Base-by-base conservation (phyloP, 92 coral and sea anemone genomes). In the Bergia sp. region DNA sequence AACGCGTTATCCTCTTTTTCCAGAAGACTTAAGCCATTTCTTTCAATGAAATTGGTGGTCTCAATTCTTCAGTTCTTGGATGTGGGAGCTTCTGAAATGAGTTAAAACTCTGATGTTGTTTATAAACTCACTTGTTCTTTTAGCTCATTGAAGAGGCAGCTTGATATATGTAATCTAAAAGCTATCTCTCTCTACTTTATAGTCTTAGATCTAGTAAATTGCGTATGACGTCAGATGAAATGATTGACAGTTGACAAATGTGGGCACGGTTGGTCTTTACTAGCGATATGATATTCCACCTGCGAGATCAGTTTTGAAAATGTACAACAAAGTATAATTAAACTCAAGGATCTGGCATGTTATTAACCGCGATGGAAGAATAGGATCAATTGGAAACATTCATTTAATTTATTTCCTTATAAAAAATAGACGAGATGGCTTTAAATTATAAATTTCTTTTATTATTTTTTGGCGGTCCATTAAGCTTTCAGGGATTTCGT, bases 161-260 rank as follows among this genome's bases (percentile, higher is more conserved):
- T 8, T 36, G 87, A 50, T 21, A 67, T 23, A 66, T 67, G 55
- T 4, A 43, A 21, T 85, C 9, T 21, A 29, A 85, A 69, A 85
- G 18, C 15, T 61, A 43, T 29, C 82, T n/a, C 76, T 61, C 64
- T 45, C 69, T 44, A 49, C 81, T 75, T 77, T 73, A 73, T 36
- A 13, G 42, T 73, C 16, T 20, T 55, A 66, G 66, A 43, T n/a
- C 20, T 73, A 29, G 41, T 18, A 29, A 86, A 85, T 40, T 40
- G n/a, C 23, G 20, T 38, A 79, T 79, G 82, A 79, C 82, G 82
- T 77, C 81, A 77, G 81, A 37, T 77, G 41, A 77, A 77, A 44
- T 77, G 23, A 77, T 77, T 45, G 57, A 18, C 53, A 77, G 4
- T 9, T 1, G 37, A 77, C 55, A 15, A 41, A 77, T 38, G 57